Evolutionary conservation across 2,797 vertebrate genomes (phyloP), one percentile per base, ranked within the genome.

Genomic region (Takifugu rubripes): DNA sequence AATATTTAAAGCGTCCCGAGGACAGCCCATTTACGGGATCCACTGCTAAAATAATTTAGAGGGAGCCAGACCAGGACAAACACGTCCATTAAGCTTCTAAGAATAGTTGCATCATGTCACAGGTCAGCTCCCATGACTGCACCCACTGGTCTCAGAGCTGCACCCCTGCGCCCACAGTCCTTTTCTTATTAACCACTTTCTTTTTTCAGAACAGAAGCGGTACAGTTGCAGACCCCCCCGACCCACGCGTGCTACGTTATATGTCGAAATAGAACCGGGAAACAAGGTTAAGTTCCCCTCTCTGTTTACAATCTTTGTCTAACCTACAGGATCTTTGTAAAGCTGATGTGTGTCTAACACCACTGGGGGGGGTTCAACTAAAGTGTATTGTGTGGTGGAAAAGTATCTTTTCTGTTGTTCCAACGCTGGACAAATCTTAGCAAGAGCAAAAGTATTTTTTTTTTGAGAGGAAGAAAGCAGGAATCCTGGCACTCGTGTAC

Each of bases 61-160:
- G 47, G 67, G 29, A 49, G 63, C 14, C 46, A 24, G 46, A 71
- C 55, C 61, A n/a, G 55, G 55, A 60, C 64, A 75, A 77, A 43
- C 16, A 5, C 60, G 74, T 75, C 58, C 78, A 85, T 83, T 81
- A 75, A 42, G 62, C 36, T 49, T 70, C 81, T 65, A 66, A 82
- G 71, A 86, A 86, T 86, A 87, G 77, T 66, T 5, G 9, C 57
- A 71, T 70, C 54, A 47, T 64, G 71, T 77, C 55, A 72, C 68
- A 75, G 66, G 74, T 77, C 73, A 46, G 54, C 66, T 68, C 49
- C 26, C 53, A 45, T 66, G 26, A 66, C 75, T 45, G 49, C 68
- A 49, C 40, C 55, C 75, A 49, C 53, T 70, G 64, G 43, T 27
- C 52, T 47, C n/a, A 16, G 52, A 68, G 68, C 54, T 52, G 42